phyloP scores from a whole-genome alignment of 2,797 vertebrate genomes.

The Sebastes diploproa region DNA sequence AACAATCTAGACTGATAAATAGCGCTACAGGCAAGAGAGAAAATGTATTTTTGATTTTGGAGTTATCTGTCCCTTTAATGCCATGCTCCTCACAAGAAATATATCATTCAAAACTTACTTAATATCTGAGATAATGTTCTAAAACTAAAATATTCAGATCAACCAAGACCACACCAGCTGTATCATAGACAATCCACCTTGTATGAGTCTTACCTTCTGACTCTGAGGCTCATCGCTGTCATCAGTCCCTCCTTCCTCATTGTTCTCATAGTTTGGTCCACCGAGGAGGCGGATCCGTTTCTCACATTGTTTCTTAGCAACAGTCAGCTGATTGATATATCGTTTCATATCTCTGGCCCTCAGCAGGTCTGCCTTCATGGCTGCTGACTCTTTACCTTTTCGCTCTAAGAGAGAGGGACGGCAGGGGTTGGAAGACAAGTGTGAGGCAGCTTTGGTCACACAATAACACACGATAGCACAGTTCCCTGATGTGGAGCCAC shows the following conservation, averaged over 20 bases:
- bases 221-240: slow-evolving; percentile 89
- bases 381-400: slow-evolving; percentile 95
- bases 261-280: slow-evolving; percentile 92
- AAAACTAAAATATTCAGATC: background rate
- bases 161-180: background rate
- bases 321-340: slow-evolving; percentile 97
- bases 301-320: slow-evolving; percentile 98
- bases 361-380: slow-evolving; percentile 97
- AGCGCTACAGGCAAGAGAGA: too few relatives aligned
- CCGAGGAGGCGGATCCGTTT: slow-evolving; percentile 93
- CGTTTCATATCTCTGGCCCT: slow-evolving; percentile 97
- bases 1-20: too few relatives aligned
- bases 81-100: background rate
- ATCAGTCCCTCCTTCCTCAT: slow-evolving; percentile 78
- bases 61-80: too few relatives aligned
- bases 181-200: background rate
- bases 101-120: background rate
- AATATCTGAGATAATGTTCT: background rate
- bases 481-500: background rate
- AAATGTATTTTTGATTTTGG: too few relatives aligned
- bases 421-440: background rate
- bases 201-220: slow-evolving; percentile 86
- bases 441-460: background rate
- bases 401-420: slow-evolving; percentile 73
- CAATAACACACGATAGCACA: background rate